These are phyloP conservation scores for Muscina levida DNA, from an alignment of 2,888 invertebrate genomes.

Conservation along the genomic window DNA sequence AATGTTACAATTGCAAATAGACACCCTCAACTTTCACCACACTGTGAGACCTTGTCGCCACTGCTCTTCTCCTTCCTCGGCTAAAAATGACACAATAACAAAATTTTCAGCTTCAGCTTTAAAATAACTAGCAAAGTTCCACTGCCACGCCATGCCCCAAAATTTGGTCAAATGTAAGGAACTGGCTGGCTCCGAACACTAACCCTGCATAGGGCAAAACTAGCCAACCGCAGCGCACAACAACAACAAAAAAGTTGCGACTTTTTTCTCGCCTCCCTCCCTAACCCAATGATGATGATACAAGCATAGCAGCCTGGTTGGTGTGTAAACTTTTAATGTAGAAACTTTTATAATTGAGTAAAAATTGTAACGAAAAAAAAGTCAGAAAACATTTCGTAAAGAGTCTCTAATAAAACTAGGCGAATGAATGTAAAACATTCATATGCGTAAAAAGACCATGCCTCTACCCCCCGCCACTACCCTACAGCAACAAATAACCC, in stretches of 20 bases:
- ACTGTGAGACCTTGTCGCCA: background rate
- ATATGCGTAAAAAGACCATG: background rate
- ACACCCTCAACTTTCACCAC: background rate
- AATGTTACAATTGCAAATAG: background rate
- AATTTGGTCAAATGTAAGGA: background rate
- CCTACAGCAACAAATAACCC: background rate
- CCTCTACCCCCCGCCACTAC: background rate
- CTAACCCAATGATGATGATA: background rate
- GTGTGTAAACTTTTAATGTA: conserved; percentile 72
- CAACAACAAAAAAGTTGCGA: conserved; percentile 57
- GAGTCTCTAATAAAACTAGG: conserved; percentile 40
- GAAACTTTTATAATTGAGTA: conserved; percentile 77
- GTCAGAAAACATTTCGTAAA: conserved; percentile 14
- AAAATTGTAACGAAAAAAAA: conserved; percentile 65
- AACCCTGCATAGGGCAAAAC: background rate
- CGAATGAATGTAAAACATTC: conserved; percentile 36
- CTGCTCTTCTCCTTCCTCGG: background rate
- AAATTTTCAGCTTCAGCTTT: conserved; percentile 34
- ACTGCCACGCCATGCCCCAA: too few species aligned
- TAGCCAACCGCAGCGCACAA: background rate
- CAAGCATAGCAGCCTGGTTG: background rate
- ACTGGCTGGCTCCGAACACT: background rate
- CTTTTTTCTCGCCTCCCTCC: conserved; percentile 52
- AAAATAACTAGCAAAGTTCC: background rate
- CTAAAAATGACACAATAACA: conserved; percentile 19